A percentile compares a stretch with the other conserved stretches of the same genome.
These are phyloP conservation scores for Platynereis dumerilii DNA, from an alignment of 2,888 invertebrate species.

Conservation along the genomic window DNA sequence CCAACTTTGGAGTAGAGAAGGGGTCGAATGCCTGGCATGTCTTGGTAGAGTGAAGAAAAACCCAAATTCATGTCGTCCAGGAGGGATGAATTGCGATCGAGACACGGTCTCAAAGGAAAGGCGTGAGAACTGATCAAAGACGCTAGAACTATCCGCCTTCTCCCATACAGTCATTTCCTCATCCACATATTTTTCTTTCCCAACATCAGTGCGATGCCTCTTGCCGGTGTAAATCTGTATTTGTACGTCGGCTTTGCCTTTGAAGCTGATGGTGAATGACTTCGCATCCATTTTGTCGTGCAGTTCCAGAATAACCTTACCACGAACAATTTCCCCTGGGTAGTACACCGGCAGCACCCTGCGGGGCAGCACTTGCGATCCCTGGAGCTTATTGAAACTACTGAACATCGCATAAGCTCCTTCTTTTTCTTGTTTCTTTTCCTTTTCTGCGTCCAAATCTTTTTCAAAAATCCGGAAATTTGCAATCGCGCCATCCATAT, in stretches of 20 bases:
- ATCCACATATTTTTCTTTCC: background rate
- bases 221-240: slow-evolving; percentile 2
- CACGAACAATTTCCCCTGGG: slow-evolving; percentile 19
- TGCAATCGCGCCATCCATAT: no score
- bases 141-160: no score
- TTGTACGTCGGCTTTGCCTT: slow-evolving; percentile 6
- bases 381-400: no score
- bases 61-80: slow-evolving; percentile 8
- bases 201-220: slow-evolving; percentile 4
- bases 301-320: slow-evolving; percentile 8
- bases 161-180: slow-evolving; percentile 7
- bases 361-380: background rate
- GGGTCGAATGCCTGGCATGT: background rate
- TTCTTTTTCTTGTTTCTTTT: no score
- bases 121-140: no score
- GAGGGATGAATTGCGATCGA: background rate
- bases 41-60: slow-evolving; percentile 8
- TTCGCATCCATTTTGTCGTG: slow-evolving; percentile 7
- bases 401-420: no score
- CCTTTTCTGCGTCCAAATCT: no score
- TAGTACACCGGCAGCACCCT: slow-evolving; percentile 12
- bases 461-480: no score
- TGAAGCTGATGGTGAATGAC: slow-evolving; percentile 5
- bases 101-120: no score
- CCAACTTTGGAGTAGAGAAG: slow-evolving; percentile 1